These are phyloP conservation scores for Ips typographus DNA, from an alignment of 1,140 invertebrate genomes.

Conservation along the genomic window DNA sequence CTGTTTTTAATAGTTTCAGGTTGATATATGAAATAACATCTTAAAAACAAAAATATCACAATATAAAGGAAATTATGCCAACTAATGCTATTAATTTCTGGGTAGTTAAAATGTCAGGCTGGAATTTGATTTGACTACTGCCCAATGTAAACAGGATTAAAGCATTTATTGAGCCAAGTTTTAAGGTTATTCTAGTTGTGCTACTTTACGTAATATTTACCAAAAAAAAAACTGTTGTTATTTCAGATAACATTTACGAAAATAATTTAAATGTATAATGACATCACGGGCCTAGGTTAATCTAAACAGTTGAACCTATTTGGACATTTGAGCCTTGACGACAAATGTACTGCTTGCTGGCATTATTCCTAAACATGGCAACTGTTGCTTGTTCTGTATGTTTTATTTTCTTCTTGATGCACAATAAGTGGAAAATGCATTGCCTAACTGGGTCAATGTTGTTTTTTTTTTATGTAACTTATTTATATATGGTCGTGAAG, in stretches of 20 bases:
- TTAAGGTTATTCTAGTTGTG: no score
- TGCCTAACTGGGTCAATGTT: constrained; percentile 1
- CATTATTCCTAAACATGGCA: not conserved
- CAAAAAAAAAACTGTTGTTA: no score
- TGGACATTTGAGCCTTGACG: not conserved
- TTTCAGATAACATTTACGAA: no score
- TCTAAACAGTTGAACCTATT: not conserved
- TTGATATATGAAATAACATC: not conserved
- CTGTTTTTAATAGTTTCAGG: not conserved
- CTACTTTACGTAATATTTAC: no score
- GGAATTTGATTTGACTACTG: not conserved
- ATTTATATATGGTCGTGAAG: not conserved
- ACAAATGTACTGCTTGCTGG: not conserved
- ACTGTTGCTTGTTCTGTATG: not conserved
- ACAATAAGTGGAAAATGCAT: not conserved
- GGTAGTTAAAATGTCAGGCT: not conserved
- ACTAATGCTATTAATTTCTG: not conserved
- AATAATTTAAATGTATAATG: not conserved
- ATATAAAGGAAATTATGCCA: not conserved
- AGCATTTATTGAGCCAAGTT: no score
- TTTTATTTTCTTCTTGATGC: constrained; percentile 5
- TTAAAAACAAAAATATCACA: not conserved
- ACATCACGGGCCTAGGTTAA: not conserved
- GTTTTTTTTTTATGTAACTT: constrained; percentile 1
- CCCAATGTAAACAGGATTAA: not conserved